Conservation (phyloP, 2,113 vertebrate genomes). For the Hoplias malabaricus region DNA sequence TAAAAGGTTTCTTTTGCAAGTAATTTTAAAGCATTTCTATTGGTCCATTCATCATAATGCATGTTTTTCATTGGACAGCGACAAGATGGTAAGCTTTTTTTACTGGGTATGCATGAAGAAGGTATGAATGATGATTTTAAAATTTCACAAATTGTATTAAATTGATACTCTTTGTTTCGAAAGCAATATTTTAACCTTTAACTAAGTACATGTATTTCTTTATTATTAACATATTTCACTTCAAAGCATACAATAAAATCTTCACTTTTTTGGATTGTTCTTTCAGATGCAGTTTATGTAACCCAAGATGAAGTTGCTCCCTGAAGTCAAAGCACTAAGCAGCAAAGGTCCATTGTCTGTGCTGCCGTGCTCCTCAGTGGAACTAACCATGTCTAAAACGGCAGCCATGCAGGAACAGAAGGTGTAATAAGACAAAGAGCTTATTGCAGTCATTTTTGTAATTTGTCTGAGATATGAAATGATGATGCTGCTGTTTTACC, state of each 20-base stretch:
- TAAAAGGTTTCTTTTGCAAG: too few relatives aligned
- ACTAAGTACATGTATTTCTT: too few relatives aligned
- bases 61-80: too few relatives aligned
- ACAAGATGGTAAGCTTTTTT: too few relatives aligned
- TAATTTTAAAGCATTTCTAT: too few relatives aligned
- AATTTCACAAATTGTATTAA: neutral
- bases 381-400: constrained; percentile 73
- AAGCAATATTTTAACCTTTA: too few relatives aligned
- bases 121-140: neutral
- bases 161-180: neutral
- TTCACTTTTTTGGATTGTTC: neutral
- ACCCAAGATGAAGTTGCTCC: constrained; percentile 80
- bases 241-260: neutral
- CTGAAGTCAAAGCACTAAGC: constrained; percentile 79
- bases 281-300: constrained; percentile 98
- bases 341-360: constrained; percentile 79
- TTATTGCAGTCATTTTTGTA: constrained; percentile 59
- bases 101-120: neutral
- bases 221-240: too few relatives aligned
- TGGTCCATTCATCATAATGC: too few relatives aligned
- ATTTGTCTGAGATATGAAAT: constrained; percentile 77
- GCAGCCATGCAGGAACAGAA: constrained; percentile 52
- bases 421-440: constrained; percentile 43
- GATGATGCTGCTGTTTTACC: constrained; percentile 76
- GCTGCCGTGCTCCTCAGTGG: constrained; percentile 57